phyloP scores from a whole-genome alignment of 2,797 vertebrate species.

The Leucoraja ocellata region DNA sequence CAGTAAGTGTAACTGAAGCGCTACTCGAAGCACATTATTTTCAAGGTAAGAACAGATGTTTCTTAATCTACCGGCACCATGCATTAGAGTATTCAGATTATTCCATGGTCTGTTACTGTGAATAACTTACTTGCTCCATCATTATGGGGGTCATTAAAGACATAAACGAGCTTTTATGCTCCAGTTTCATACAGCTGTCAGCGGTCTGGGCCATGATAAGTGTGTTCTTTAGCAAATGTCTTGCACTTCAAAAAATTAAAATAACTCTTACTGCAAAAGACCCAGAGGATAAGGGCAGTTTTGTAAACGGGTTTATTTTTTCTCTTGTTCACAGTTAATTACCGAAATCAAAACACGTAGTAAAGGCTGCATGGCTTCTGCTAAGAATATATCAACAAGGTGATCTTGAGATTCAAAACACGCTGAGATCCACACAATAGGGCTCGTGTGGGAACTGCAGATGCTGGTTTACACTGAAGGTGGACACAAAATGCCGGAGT shows the following conservation, averaged over 20 bases:
- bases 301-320: slow-evolving; percentile 33
- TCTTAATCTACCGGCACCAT: slow-evolving; percentile 70
- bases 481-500: too few species aligned
- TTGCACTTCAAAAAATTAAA: slow-evolving; percentile 43
- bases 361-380: not conserved
- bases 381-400: slow-evolving; percentile 30
- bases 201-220: slow-evolving; percentile 74
- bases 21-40: slow-evolving; percentile 46
- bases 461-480: too few species aligned
- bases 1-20: slow-evolving; percentile 25
- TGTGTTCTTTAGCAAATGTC: slow-evolving; percentile 60
- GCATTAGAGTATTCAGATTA: slow-evolving; percentile 67
- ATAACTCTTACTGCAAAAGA: slow-evolving; percentile 24
- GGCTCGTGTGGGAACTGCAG: slow-evolving; percentile 44
- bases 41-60: slow-evolving; percentile 70
- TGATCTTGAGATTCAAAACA: slow-evolving; percentile 48
- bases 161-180: slow-evolving; percentile 68
- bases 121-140: slow-evolving; percentile 68
- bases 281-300: slow-evolving; percentile 25
- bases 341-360: slow-evolving; percentile 35
- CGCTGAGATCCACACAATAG: slow-evolving; percentile 54
- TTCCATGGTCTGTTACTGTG: slow-evolving; percentile 65
- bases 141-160: slow-evolving; percentile 73
- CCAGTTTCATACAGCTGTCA: slow-evolving; percentile 68
- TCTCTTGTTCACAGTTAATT: slow-evolving; percentile 38